phyloP scores from a whole-genome alignment of 2,797 vertebrate genomes.

The Pseudotriccus pelzelni region DNA sequence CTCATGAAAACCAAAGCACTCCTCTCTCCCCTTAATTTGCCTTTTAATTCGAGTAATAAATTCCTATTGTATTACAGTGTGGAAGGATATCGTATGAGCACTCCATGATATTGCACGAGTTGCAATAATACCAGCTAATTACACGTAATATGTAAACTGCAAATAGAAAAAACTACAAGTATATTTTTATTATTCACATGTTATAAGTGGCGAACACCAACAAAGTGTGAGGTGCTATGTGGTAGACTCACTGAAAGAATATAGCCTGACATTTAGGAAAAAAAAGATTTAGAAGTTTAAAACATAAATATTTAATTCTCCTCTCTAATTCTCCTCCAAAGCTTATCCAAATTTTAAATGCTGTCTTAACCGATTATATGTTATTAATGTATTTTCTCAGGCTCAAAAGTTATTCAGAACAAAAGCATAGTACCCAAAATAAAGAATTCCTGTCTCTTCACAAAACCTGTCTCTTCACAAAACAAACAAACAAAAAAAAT shows the following conservation, averaged over 20 bases:
- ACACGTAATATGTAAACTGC: neutral
- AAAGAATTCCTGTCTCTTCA: neutral
- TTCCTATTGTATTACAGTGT: neutral
- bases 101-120: neutral
- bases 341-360: neutral
- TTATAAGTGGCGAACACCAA: neutral
- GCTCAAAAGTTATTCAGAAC: neutral
- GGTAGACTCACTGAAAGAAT: neutral
- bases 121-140: neutral
- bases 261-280: neutral
- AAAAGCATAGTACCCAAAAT: neutral
- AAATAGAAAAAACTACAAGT: neutral
- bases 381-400: neutral
- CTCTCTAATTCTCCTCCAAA: neutral
- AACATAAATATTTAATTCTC: neutral
- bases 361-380: neutral
- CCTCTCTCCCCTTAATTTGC: neutral
- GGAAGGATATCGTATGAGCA: neutral
- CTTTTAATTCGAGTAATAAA: neutral
- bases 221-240: neutral
- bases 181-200: neutral
- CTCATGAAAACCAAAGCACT: neutral
- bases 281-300: neutral
- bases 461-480: fast-evolving
- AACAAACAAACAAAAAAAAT: neutral